A percentile compares a stretch with the other conserved stretches of the same genome.
Evolutionary conservation across 2,113 vertebrate genomes (phyloP).

Genomic region (Trichomycterus rosablanca): DNA sequence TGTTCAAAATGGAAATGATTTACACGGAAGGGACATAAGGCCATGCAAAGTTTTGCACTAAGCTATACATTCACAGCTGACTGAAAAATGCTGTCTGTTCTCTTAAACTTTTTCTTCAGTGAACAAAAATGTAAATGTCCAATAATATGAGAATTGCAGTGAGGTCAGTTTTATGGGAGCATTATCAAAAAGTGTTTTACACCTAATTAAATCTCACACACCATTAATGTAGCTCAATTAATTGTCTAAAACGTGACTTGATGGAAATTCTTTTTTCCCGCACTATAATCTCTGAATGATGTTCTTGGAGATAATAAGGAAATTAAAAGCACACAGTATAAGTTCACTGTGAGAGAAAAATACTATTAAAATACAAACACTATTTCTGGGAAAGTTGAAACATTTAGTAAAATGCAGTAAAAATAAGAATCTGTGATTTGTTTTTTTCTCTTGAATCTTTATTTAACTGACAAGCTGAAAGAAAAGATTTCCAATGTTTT

Average conservation of each 20-base stretch:
- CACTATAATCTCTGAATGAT: slow-evolving; percentile 15
- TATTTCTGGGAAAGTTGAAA: too few species aligned
- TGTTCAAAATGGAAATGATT: too few species aligned
- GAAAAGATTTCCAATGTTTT: too few species aligned
- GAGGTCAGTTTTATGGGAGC: neutral
- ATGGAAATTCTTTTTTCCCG: slow-evolving; percentile 9
- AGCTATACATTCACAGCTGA: too few species aligned
- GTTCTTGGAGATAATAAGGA: slow-evolving; percentile 19
- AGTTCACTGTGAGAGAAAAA: slow-evolving; percentile 1
- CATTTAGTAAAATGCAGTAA: too few species aligned
- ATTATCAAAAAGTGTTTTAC: slow-evolving; percentile 10
- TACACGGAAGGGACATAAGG: too few species aligned
- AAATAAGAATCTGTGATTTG: too few species aligned
- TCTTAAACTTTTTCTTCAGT: slow-evolving; percentile 11
- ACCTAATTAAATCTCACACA: slow-evolving; percentile 19
- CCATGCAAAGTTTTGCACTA: too few species aligned
- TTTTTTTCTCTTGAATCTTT: too few species aligned
- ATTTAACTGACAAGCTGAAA: too few species aligned
- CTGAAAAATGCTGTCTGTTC: neutral
- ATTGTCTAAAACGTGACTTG: slow-evolving; percentile 19
- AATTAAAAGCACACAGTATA: slow-evolving; percentile 7
- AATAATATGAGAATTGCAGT: neutral
- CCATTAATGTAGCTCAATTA: slow-evolving; percentile 36
- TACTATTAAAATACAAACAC: slow-evolving; percentile 5
- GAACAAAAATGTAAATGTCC: slow-evolving; percentile 5